Conservation (phyloP, 2,113 vertebrate genomes). For the Caloenas nicobarica region DNA sequence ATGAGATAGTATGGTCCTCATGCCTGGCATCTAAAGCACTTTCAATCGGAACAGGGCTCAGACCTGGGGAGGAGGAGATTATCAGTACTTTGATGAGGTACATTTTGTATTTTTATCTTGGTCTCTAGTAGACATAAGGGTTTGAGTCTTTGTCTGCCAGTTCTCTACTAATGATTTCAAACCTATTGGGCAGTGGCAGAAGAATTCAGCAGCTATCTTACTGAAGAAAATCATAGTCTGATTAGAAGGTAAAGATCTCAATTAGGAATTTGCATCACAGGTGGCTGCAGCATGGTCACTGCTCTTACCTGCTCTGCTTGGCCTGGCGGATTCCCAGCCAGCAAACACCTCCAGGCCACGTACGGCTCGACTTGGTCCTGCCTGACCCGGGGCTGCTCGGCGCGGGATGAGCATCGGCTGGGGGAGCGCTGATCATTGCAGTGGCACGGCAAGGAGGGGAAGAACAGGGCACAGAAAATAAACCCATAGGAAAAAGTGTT, state of each 20-base stretch:
- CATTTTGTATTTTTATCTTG: not conserved
- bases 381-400: not conserved
- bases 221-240: not conserved
- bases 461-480: not conserved
- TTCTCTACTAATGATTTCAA: not conserved
- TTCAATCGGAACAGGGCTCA: not conserved
- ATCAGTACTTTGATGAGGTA: not conserved
- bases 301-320: not conserved
- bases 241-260: not conserved
- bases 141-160: not conserved
- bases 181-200: fast-evolving
- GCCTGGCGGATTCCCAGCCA: not conserved
- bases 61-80: not conserved
- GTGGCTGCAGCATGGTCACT: not conserved
- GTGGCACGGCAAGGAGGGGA: not conserved
- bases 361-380: not conserved
- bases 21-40: not conserved
- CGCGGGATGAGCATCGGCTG: fast-evolving
- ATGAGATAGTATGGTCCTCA: not conserved
- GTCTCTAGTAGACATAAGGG: not conserved
- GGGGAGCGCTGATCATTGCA: not conserved
- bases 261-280: not conserved
- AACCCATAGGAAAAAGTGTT: not conserved
- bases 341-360: not conserved
- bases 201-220: not conserved